Conservation (phyloP, 2,113 vertebrate species). For the Rana temporaria region DNA sequence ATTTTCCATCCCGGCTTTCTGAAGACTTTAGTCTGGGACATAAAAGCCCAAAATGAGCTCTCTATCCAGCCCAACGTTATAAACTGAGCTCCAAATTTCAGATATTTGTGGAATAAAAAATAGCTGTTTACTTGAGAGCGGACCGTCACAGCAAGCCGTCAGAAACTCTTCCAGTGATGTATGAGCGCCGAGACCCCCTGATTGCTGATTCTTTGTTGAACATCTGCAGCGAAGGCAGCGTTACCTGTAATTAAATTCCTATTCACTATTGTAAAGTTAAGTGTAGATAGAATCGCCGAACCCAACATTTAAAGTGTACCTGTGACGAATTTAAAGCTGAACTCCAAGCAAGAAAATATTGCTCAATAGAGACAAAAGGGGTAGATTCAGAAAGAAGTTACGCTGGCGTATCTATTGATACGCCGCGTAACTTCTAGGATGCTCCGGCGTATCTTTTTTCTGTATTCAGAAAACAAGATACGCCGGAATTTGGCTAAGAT, state of each 20-base stretch:
- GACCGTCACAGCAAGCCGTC: conserved; percentile 19
- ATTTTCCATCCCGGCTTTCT: no score
- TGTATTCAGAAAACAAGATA: no score
- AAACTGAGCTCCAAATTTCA: neutral
- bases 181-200: conserved; percentile 4
- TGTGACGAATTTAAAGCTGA: no score
- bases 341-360: no score
- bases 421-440: no score
- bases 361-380: no score
- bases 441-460: no score
- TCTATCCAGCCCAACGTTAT: neutral
- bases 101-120: conserved; percentile 19
- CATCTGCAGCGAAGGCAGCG: conserved; percentile 21
- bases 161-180: conserved; percentile 20
- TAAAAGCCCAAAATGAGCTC: conserved; percentile 24
- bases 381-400: no score
- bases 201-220: conserved; percentile 12
- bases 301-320: no score
- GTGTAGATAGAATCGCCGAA: no score
- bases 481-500: no score
- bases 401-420: no score
- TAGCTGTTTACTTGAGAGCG: conserved; percentile 23
- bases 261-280: neutral
- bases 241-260: neutral
- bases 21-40: neutral